phyloP scores from a whole-genome alignment of 2,888 invertebrate species.

The Drosophila helvetica region DNA sequence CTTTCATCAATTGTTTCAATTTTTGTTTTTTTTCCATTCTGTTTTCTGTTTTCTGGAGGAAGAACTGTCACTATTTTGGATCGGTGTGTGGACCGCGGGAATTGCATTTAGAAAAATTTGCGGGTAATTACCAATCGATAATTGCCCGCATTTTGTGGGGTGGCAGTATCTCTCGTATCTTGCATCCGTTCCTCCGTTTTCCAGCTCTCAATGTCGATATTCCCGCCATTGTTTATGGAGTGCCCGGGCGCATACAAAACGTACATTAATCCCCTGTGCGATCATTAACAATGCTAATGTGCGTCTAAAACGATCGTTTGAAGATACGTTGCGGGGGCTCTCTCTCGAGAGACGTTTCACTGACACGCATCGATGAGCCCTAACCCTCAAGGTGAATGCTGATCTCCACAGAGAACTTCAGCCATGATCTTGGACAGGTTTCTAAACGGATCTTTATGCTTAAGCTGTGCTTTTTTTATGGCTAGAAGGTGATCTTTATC shows the following conservation, averaged over 20 bases:
- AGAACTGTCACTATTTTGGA: slow-evolving; percentile 21
- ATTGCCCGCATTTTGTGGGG: slow-evolving; percentile 40
- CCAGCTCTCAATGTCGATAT: slow-evolving; percentile 19
- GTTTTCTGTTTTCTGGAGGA: neutral
- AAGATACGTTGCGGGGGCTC: slow-evolving; percentile 19
- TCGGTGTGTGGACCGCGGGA: slow-evolving; percentile 5
- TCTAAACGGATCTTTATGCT: slow-evolving; percentile 13
- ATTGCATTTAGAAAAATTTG: slow-evolving; percentile 38
- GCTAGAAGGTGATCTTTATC: slow-evolving; percentile 12
- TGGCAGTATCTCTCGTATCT: neutral
- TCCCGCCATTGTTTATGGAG: slow-evolving; percentile 42
- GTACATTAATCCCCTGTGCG: slow-evolving; percentile 58
- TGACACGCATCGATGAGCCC: slow-evolving; percentile 20
- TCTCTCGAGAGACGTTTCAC: slow-evolving; percentile 13
- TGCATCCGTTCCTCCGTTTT: slow-evolving; percentile 1
- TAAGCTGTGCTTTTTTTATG: slow-evolving; percentile 27
- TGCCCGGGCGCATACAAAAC: slow-evolving; percentile 59
- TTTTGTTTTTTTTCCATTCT: slow-evolving; percentile 38
- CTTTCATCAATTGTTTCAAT: slow-evolving; percentile 54
- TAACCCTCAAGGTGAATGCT: slow-evolving; percentile 27
- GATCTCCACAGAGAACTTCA: no score
- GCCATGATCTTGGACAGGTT: neutral
- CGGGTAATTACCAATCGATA: slow-evolving; percentile 44
- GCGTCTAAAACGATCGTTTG: slow-evolving; percentile 57
- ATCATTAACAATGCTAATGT: slow-evolving; percentile 70